A percentile compares a stretch with the other conserved stretches of the same genome.
Evolutionary conservation across 30 jellyfish, hydroid and myxozoan genomes (phyloP).

Genomic region (Nemopilema nomurai): DNA sequence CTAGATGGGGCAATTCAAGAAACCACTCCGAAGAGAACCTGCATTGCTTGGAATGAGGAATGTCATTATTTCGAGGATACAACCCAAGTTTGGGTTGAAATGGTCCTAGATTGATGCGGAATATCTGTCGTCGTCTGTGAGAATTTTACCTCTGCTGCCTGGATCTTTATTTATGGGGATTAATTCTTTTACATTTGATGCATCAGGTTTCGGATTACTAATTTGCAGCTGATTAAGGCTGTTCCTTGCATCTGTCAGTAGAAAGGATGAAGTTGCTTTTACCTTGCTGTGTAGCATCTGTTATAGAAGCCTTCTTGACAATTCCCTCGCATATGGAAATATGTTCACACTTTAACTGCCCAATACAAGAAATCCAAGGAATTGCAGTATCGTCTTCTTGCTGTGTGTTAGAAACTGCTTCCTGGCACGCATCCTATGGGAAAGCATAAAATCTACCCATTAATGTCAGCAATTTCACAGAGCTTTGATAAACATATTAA

Average conservation of each 20-base stretch:
- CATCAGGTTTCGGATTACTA: conserved; percentile 24
- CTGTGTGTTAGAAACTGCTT: conserved; percentile 15
- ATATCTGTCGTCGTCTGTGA: conserved; percentile 50
- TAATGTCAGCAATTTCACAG: conserved; percentile 4
- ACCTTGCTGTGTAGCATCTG: conserved; percentile 68
- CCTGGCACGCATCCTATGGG: background rate
- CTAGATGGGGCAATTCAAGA: conserved; percentile 70
- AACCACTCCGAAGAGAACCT: conserved; percentile 57
- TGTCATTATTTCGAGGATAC: conserved; percentile 57
- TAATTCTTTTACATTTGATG: conserved; percentile 27
- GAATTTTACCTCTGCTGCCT: conserved; percentile 50
- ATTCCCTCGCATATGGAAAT: conserved; percentile 51
- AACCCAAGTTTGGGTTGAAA: conserved; percentile 54
- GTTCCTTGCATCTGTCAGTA: conserved; percentile 52
- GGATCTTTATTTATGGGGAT: conserved; percentile 62
- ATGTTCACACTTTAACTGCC: conserved; percentile 50
- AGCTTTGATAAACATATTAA: conserved; percentile 14
- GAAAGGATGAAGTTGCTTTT: conserved; percentile 62
- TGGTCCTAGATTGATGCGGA: conserved; percentile 49
- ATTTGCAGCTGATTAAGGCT: conserved; percentile 55
- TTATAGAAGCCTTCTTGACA: conserved; percentile 52
- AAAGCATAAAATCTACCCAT: background rate
- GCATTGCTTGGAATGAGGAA: conserved; percentile 67
- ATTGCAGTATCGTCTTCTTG: conserved; percentile 52
- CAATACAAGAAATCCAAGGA: conserved; percentile 51